Evolutionary conservation across 64 coral and sea anemone genomes (phyloP).

Genomic region (Pocillopora verrucosa): DNA sequence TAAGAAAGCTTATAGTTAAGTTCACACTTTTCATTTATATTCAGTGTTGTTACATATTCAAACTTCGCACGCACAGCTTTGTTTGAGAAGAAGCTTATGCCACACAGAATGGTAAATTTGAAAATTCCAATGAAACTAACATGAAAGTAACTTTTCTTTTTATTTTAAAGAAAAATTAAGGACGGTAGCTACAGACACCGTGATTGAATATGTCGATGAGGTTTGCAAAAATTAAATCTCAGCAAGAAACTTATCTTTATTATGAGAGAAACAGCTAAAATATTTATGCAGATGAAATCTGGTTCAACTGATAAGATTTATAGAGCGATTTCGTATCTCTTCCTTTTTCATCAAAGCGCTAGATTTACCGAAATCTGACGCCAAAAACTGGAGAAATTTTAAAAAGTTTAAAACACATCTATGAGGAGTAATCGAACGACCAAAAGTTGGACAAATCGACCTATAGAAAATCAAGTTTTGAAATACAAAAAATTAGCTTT

Average conservation of each 20-base stretch:
- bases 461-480: no score
- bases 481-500: no score
- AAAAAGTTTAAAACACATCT: background rate
- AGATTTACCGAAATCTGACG: background rate
- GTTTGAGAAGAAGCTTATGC: background rate
- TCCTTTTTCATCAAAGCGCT: background rate
- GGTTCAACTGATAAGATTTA: background rate
- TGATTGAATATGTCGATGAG: background rate
- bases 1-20: background rate
- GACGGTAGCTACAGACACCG: no score
- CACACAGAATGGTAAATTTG: background rate
- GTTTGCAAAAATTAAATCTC: background rate
- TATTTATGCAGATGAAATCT: conserved; percentile 9
- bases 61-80: background rate
- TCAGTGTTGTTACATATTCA: background rate
- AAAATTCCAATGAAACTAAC: background rate
- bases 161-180: background rate
- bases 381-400: background rate
- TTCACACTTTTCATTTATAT: background rate
- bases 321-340: background rate
- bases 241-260: background rate
- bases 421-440: background rate
- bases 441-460: no score
- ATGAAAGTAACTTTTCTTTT: background rate
- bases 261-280: background rate